Percentiles rank a stretch among this genome's conserved stretches.
phyloP scores from a whole-genome alignment of 2,888 invertebrate species.

The Scaptomyza parva region DNA sequence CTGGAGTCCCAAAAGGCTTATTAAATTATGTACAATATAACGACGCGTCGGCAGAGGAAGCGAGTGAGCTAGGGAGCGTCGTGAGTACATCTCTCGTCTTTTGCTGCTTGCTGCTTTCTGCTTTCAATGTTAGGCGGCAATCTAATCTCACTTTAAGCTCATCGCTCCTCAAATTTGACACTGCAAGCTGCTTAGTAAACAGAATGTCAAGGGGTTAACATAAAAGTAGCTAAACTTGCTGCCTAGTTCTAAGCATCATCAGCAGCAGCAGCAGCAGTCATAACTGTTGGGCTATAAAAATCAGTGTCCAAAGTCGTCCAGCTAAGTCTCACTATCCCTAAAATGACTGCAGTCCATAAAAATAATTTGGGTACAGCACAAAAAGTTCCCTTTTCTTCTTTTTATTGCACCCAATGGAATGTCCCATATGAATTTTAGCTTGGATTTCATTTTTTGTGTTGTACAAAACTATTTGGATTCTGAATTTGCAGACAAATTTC shows the following conservation, averaged over 20 bases:
- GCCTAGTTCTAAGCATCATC: constrained; percentile 26
- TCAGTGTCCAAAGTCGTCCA: constrained; percentile 53
- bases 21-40: constrained; percentile 70
- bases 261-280: constrained; percentile 35
- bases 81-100: no score
- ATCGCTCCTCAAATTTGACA: constrained; percentile 45
- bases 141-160: constrained; percentile 71
- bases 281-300: constrained; percentile 53
- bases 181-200: constrained; percentile 50
- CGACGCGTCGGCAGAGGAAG: constrained; percentile 11
- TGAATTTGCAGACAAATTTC: constrained; percentile 64
- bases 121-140: constrained; percentile 53
- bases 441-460: constrained; percentile 14
- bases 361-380: constrained; percentile 49
- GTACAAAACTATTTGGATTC: constrained; percentile 42
- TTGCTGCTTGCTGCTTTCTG: constrained; percentile 1
- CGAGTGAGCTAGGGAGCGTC: no score
- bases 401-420: constrained; percentile 65
- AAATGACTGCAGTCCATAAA: constrained; percentile 51
- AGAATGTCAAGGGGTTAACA: constrained; percentile 76
- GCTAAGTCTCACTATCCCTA: constrained; percentile 8
- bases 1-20: constrained; percentile 53
- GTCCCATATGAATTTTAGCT: constrained; percentile 33
- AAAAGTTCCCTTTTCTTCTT: constrained; percentile 26
- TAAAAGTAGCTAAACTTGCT: constrained; percentile 29